Conservation (phyloP, 1,140 invertebrate species). For the Drepana arcuata region DNA sequence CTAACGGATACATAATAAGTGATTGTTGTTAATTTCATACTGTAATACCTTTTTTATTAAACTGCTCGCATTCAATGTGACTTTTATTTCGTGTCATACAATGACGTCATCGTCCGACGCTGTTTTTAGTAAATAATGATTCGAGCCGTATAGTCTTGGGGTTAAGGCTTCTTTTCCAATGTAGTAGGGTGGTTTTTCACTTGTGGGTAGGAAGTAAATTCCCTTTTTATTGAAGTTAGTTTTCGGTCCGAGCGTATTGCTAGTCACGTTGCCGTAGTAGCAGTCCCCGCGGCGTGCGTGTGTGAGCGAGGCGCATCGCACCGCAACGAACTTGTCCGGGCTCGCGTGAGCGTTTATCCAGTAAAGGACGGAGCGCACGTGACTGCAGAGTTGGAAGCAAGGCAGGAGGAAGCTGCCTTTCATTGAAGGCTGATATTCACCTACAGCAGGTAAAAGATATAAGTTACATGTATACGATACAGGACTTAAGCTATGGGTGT, state of each 20-base stretch:
- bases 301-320: constrained; percentile 30
- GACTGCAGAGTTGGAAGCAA: constrained; percentile 49
- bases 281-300: constrained; percentile 34
- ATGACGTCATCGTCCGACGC: constrained; percentile 40
- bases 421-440: constrained; percentile 45
- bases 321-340: constrained; percentile 36
- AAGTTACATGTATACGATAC: no score
- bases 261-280: constrained; percentile 18
- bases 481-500: no score
- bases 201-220: constrained; percentile 51
- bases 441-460: constrained; percentile 25
- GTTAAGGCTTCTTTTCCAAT: constrained; percentile 28
- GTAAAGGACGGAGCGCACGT: constrained; percentile 39
- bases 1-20: constrained; percentile 27
- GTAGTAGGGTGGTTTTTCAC: constrained; percentile 32
- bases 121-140: constrained; percentile 33
- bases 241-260: constrained; percentile 37
- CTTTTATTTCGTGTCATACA: constrained; percentile 24
- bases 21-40: constrained; percentile 26
- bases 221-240: constrained; percentile 45
- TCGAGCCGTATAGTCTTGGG: constrained; percentile 25
- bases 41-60: no score
- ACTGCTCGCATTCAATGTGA: neutral
- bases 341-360: constrained; percentile 29
- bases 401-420: constrained; percentile 41